Conservation (phyloP, 2,113 vertebrate genomes). For the Sylvietta virens region DNA sequence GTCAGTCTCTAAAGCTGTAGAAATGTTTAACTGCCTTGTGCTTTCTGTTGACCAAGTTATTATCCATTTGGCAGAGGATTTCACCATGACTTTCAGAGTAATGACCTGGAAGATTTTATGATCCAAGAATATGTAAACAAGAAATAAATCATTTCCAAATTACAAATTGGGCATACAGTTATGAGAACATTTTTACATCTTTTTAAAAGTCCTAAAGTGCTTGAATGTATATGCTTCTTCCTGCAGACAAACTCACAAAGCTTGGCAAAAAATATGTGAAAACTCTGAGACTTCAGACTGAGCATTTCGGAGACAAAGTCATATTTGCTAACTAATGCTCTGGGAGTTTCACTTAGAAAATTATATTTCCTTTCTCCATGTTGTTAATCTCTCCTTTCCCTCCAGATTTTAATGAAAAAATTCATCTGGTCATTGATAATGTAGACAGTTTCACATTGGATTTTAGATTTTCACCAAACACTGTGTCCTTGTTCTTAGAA, state of each 20-base stretch:
- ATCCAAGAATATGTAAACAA: slow-evolving; percentile 16
- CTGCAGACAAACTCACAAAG: slow-evolving; percentile 5
- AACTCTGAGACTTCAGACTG: not conserved
- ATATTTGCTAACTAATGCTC: not conserved
- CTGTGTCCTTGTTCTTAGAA: not conserved
- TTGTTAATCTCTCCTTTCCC: not conserved
- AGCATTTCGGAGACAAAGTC: not conserved
- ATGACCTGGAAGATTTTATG: not conserved
- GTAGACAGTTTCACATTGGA: not conserved
- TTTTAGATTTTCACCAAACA: not conserved
- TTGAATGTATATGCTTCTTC: slow-evolving; percentile 9
- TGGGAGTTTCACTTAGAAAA: slow-evolving; percentile 16
- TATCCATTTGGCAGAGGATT: not conserved
- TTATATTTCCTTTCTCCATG: slow-evolving; percentile 11
- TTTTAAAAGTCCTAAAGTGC: slow-evolving; percentile 1
- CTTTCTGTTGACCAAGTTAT: slow-evolving; percentile 10
- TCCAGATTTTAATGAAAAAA: not conserved
- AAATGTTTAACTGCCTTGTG: not conserved
- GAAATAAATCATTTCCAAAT: slow-evolving; percentile 2
- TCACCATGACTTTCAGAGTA: not conserved
- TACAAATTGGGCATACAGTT: not conserved
- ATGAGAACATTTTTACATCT: slow-evolving; percentile 13
- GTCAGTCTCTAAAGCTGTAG: not conserved
- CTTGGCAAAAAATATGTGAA: not conserved
- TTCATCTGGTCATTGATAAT: not conserved